Evolutionary conservation across 1,140 invertebrate species (phyloP).

Genomic region (Pachypeltis micranthus): DNA sequence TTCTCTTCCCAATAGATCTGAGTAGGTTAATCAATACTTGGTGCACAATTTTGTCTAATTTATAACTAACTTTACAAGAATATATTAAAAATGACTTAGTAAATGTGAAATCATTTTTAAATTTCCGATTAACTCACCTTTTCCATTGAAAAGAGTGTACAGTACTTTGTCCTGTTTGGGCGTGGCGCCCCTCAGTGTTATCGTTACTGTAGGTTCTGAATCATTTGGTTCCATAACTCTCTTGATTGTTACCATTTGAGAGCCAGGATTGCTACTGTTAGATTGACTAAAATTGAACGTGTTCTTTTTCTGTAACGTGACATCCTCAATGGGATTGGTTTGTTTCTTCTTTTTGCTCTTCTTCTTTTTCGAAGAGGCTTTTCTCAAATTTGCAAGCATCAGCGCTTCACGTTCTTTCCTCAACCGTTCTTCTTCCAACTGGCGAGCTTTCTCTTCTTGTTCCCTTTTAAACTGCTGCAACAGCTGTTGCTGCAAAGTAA

Average conservation of each 20-base stretch:
- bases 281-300: constrained; percentile 2
- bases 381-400: constrained; percentile 2
- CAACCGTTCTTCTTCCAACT: constrained; percentile 8
- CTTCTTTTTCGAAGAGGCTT: constrained; percentile 2
- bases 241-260: constrained; percentile 61
- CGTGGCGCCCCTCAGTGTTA: constrained; percentile 58
- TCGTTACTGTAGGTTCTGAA: constrained; percentile 57
- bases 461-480: constrained; percentile 10
- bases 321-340: neutral
- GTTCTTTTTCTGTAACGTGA: neutral
- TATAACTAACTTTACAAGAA: no score
- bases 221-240: constrained; percentile 50
- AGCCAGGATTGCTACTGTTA: constrained; percentile 20
- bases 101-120: no score
- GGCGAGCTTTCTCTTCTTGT: constrained; percentile 18
- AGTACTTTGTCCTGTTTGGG: constrained; percentile 60
- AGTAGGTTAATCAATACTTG: no score
- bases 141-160: constrained; percentile 57
- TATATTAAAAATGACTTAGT: no score
- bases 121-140: no score
- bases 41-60: no score
- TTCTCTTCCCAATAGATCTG: no score
- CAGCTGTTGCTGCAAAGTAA: neutral
- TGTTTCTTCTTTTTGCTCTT: constrained; percentile 21
- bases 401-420: neutral